A percentile compares a stretch with the other conserved stretches of the same genome.
These are phyloP conservation scores for Contarinia nasturtii DNA, from an alignment of 1,140 invertebrate species.

Conservation along the genomic window DNA sequence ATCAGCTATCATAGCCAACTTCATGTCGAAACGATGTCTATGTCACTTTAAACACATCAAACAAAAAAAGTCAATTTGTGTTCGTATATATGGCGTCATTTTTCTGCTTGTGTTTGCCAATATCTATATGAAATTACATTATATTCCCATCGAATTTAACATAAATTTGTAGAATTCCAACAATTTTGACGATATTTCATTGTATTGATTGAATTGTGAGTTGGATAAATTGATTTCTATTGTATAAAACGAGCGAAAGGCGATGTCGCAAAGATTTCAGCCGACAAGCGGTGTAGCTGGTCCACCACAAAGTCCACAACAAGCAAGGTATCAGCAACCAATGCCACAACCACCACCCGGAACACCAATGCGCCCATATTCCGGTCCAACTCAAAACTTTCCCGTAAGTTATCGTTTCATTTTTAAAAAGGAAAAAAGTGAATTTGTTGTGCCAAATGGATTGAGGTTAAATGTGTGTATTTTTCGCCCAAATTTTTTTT, in stretches of 20 bases:
- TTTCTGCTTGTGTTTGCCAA: too few relatives aligned
- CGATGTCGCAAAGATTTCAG: slow-evolving; percentile 1
- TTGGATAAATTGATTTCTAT: neutral
- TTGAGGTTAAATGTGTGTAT: neutral
- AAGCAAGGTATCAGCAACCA: neutral
- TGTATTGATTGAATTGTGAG: neutral
- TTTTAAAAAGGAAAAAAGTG: neutral
- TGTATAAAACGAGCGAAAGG: neutral
- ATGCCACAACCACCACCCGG: neutral
- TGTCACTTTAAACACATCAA: too few relatives aligned
- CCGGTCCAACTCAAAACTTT: neutral
- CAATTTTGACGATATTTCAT: neutral
- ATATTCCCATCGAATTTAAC: too few relatives aligned
- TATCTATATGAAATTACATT: too few relatives aligned
- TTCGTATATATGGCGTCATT: too few relatives aligned
- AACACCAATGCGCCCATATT: neutral
- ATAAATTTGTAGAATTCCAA: too few relatives aligned
- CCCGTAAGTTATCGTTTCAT: neutral
- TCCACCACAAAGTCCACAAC: neutral
- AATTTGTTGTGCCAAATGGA: neutral
- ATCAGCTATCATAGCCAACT: too few relatives aligned
- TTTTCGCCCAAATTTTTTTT: neutral
- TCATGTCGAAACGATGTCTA: too few relatives aligned
- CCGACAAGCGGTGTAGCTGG: neutral
- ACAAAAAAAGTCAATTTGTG: too few relatives aligned